Base-by-base conservation (phyloP, 2,888 invertebrate species). In the Philereme transversata region DNA sequence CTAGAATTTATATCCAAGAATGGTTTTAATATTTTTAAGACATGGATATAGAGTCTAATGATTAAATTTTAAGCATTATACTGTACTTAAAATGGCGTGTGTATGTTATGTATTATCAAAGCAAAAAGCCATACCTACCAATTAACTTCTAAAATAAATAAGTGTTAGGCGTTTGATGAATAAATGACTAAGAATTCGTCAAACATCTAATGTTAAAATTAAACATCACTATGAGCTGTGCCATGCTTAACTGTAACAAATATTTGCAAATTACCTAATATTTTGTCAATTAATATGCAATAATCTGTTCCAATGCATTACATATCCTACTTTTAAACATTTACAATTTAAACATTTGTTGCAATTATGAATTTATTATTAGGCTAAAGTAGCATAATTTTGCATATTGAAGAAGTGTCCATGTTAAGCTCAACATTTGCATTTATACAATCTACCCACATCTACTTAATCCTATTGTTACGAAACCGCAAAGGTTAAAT, bases 401-500 rank as follows among this genome's bases (percentile, higher is more conserved):
- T 58, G 62, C 57, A 49, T 49, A 60, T n/a, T 43, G 8, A 36
- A 48, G 33, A 38, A 33, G 48, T 51, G 48, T 56, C 47, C 36
- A 44, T 60, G 58, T 62, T 59, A 60, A 64, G 63, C 56, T 58
- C 58, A 34, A 44, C 46, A 9, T 56, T 60, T 60, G 22, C 11
- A 51, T 57, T 46, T 54, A 9, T 45, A 47, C 6, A 22, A 51
- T 33, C n/a, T 48, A 48, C 35, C 5, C 4, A 34, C 4, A 34
- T 43, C 22, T 45, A 43, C 9, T 6, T 58, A 47, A 7, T 34
- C 5, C 7, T 0, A 34, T 44, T n/a, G 8, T 47, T 9, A 38
- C 46, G 43, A 44, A 62, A 62, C 59, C 59, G 50, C 62, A 60
- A 60, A 56, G 62, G 62, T 51, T 58, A 55, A 58, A 54, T 62